Evolutionary conservation across 2,113 vertebrate species (phyloP).

Genomic region (Chaenocephalus aceratus): DNA sequence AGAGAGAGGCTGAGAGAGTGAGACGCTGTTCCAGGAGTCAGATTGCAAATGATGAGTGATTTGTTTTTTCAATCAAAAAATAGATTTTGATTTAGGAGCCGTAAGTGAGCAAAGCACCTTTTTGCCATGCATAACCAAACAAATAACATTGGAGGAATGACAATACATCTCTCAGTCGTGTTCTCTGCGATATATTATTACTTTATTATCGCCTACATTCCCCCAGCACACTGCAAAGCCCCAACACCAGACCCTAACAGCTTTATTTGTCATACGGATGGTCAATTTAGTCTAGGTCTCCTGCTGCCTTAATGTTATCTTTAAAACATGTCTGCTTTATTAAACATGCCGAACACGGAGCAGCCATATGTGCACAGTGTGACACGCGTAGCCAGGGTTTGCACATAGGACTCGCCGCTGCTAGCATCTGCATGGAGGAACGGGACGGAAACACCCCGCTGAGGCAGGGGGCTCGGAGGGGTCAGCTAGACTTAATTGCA

Average conservation of each 20-base stretch:
- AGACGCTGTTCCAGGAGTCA: conserved; percentile 54
- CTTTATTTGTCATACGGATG: conserved; percentile 68
- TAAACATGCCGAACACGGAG: conserved; percentile 74
- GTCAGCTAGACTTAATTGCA: conserved; percentile 83
- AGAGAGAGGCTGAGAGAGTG: conserved; percentile 8
- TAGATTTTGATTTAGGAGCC: conserved; percentile 70
- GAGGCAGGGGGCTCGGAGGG: conserved; percentile 72
- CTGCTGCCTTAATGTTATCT: conserved; percentile 57
- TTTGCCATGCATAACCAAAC: conserved; percentile 51
- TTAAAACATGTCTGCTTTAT: conserved; percentile 67
- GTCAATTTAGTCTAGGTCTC: conserved; percentile 61
- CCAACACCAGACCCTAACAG: conserved; percentile 43
- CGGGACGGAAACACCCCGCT: conserved; percentile 76
- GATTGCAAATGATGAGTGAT: conserved; percentile 71
- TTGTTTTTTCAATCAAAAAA: conserved; percentile 73
- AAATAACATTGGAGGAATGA: conserved; percentile 43
- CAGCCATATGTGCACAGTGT: conserved; percentile 79
- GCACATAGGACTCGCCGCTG: conserved; percentile 48
- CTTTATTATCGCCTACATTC: conserved; percentile 28
- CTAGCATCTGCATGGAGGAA: conserved; percentile 76
- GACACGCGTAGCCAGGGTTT: conserved; percentile 57
- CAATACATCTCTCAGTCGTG: conserved; percentile 32
- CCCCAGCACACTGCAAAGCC: conserved; percentile 24
- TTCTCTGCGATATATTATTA: conserved; percentile 41
- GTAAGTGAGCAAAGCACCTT: conserved; percentile 59